Percentiles rank a stretch among this genome's conserved stretches.
phyloP scores from a whole-genome alignment of 2,888 invertebrate genomes.

The Xanthorhoe spadicearia region DNA sequence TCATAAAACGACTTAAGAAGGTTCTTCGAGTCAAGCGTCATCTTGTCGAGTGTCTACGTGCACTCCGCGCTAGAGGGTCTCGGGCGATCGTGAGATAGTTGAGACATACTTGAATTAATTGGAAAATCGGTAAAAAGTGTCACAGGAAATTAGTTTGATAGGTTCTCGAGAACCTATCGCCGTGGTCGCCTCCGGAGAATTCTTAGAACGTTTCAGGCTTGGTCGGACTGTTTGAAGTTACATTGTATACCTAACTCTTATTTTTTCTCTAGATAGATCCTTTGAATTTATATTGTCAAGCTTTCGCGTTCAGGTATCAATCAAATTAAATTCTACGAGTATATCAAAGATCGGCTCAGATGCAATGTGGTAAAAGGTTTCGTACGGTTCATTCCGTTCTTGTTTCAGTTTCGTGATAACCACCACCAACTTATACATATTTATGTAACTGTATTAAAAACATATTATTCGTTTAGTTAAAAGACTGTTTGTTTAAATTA shows the following conservation, averaged over 20 bases:
- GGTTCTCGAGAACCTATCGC: slow-evolving; percentile 9
- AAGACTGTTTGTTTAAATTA: too few relatives aligned
- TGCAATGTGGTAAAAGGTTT: slow-evolving; percentile 7
- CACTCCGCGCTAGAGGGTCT: slow-evolving; percentile 18
- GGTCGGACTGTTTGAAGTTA: not conserved
- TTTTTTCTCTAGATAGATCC: not conserved
- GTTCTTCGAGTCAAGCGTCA: slow-evolving; percentile 54
- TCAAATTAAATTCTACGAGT: slow-evolving; percentile 1
- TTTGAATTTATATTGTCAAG: not conserved
- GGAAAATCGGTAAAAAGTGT: slow-evolving; percentile 39
- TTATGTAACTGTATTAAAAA: too few relatives aligned
- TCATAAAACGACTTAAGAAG: slow-evolving; percentile 38
- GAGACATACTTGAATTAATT: slow-evolving; percentile 39
- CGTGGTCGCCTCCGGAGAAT: slow-evolving; percentile 17
- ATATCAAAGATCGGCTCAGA: not conserved
- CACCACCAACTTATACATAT: too few relatives aligned
- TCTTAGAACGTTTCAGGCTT: slow-evolving; percentile 23
- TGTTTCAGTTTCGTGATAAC: not conserved
- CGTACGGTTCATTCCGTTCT: not conserved
- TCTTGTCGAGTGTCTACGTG: slow-evolving; percentile 49
- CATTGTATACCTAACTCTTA: not conserved
- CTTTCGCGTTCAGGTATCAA: not conserved
- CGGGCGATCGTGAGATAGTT: slow-evolving; percentile 26
- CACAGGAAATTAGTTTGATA: slow-evolving; percentile 39
- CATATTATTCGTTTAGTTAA: too few relatives aligned